Base-by-base conservation (phyloP, 53 echinoderm and acorn worm species). In the Luidia sarsii region DNA sequence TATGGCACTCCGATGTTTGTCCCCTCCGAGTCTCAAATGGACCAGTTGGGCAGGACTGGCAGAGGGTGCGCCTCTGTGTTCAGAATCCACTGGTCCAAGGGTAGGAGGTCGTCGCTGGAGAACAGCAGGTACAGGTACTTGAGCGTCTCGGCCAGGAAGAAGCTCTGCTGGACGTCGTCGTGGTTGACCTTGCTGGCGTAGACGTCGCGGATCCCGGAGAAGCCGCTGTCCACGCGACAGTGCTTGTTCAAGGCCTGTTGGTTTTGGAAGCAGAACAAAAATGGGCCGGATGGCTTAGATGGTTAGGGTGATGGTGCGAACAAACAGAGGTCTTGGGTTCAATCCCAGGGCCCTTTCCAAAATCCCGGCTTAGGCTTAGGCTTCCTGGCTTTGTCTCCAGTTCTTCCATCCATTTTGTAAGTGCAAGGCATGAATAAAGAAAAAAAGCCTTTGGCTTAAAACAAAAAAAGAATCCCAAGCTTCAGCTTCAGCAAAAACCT, bases 91-190 rank as follows among this genome's bases (percentile, higher is more conserved):
- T 99, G 85, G 62, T 94, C 89, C 68, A 99, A 61, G 7, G 99
- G 86, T 70, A 99, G 73, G 23, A 99, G 86, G 33, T 93, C 89
- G 62, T 99, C 94, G 19, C 89, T 87, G 25, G 94, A 94, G 80
- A 94, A 99, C 49, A 99, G 46, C 25, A 99, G 86, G 68, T 99
- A 99, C 37, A 99, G 86, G 79, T 99, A 99, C 72, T 99, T 99
- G 71, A 99, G 75, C 5, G 99, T 99, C 71, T 99, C 99, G 11
- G 99, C 99, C 33, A 99, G 65, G 59, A 99, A 94, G 85, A 99
- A 99, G 70, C 99, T 99, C 39, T 99, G 99, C 61, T 99, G 99
- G 46, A 99, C 99, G 38, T 99, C 99, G 66, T 99, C 99, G 48
- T 99, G 94, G 39, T 79, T 82, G 23, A 93, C 90, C 67, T 82